Base-by-base conservation (phyloP, 2,888 invertebrate genomes). In the Xylota segnis region DNA sequence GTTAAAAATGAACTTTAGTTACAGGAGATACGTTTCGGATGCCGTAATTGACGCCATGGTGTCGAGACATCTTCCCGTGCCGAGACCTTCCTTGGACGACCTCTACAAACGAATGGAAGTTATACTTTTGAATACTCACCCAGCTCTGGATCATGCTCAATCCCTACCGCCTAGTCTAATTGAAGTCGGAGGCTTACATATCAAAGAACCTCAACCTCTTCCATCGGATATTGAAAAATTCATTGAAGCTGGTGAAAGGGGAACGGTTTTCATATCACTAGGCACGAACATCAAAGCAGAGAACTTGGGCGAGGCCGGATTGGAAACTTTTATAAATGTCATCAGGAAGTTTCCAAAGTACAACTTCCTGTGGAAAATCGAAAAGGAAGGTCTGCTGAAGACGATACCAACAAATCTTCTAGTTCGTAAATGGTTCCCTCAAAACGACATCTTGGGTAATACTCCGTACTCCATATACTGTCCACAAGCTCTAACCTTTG, bases 391-490 rank as follows among this genome's bases (percentile, higher is more conserved):
- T 5, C 56, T 86, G 5, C 84, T 81, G 5, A 87, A 88, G n/a
- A 32, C 68, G 0, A 12, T 91, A 27, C 92, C 93, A 0, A 75
- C 88, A 5, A 94, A 94, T 88, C 90, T 94, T 0, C 89, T 92
- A 86, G 87, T 93, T 1, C 90, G 88, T 63, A 90, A 92, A 32
- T 94, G 94, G 94, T 83, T 93, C 37, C 93, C 94, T 0, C 94
- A 94, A 83, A 92, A 91, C 70, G 94, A 94, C 87, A 89, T 94
- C 59, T 88, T 94, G 16, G 92, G 93, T 93, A 88, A 91, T n/a
- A n/a, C n/a, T n/a, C n/a, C n/a, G 90, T n/a, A 34, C 1, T 2
- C 1, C 7, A 6, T 29, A 9, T n/a, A n/a, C 12, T 58, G 7
- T 4, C 9, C 5, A 32, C 50, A 10, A 9, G 5, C 47, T 3